These are phyloP conservation scores for Seladonia tumulorum DNA, from an alignment of 2,888 invertebrate genomes.

Conservation along the genomic window DNA sequence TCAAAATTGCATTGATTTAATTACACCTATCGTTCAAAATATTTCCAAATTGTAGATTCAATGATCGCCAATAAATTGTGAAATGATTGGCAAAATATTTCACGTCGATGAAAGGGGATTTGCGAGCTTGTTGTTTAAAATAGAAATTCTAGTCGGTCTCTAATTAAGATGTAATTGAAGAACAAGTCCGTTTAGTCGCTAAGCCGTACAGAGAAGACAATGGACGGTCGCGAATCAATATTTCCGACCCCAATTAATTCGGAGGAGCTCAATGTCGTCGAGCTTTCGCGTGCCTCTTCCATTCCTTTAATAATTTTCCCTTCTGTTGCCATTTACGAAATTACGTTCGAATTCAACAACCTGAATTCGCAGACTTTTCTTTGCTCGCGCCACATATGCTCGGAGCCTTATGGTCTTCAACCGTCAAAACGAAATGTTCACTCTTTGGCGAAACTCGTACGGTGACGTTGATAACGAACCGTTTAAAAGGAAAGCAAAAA, in stretches of 20 bases:
- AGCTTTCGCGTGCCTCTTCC: constrained; percentile 18
- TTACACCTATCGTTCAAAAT: not conserved
- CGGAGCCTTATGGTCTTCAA: not conserved
- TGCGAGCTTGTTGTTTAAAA: not conserved
- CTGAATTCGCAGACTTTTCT: not conserved
- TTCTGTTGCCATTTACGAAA: constrained; percentile 7
- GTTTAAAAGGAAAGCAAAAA: not conserved
- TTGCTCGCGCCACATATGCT: not conserved
- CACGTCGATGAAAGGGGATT: not conserved
- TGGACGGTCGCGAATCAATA: constrained; percentile 26
- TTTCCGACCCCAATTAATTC: constrained; percentile 33
- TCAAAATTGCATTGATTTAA: not conserved
- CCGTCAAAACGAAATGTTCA: not conserved
- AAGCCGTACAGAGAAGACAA: not conserved
- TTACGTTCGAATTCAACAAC: not conserved
- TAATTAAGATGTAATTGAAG: not conserved
- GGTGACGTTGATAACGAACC: not conserved
- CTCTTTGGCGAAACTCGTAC: not conserved
- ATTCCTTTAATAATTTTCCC: constrained; percentile 27
- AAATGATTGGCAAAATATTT: too few species aligned
- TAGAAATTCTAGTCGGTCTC: not conserved
- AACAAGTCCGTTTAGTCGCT: not conserved
- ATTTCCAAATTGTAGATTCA: not conserved
- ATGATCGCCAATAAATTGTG: not conserved
- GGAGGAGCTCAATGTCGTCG: constrained; percentile 20